Evolutionary conservation across 2,888 invertebrate species (phyloP).

Genomic region (Chydorus sphaericus): DNA sequence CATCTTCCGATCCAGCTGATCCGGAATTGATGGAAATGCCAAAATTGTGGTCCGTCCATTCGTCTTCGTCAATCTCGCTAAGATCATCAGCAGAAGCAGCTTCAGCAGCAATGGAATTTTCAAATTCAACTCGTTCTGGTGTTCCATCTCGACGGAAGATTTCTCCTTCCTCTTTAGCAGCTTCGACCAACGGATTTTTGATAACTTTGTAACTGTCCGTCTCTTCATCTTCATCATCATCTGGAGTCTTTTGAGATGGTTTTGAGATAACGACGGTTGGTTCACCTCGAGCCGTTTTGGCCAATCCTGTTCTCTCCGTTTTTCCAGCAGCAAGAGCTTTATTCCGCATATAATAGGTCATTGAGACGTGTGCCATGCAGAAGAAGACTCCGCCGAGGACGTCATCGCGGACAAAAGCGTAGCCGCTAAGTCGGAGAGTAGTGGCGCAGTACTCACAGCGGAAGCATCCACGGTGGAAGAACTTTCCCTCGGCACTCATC

Average conservation of each 20-base stretch:
- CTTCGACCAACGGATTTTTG: neutral
- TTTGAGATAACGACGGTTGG: neutral
- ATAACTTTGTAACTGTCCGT: neutral
- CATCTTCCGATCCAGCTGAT: slow-evolving; percentile 50
- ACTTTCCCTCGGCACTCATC: slow-evolving; percentile 73
- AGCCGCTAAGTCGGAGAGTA: slow-evolving; percentile 59
- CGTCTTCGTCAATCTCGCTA: slow-evolving; percentile 82
- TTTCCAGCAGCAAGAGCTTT: neutral
- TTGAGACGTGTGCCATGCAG: slow-evolving; percentile 36
- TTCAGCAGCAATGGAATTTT: slow-evolving; percentile 40
- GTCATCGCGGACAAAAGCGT: slow-evolving; percentile 53
- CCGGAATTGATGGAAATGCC: slow-evolving; percentile 53
- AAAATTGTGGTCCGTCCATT: slow-evolving; percentile 89
- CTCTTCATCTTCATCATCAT: neutral
- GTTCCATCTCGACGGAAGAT: slow-evolving; percentile 29
- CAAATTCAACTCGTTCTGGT: slow-evolving; percentile 65
- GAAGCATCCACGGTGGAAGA: slow-evolving; percentile 85
- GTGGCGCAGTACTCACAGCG: slow-evolving; percentile 84
- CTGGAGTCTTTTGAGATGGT: neutral
- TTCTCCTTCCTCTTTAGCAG: neutral
- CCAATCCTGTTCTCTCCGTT: neutral
- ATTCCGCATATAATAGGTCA: slow-evolving; percentile 11
- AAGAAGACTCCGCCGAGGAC: slow-evolving; percentile 53
- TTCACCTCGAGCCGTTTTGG: too few species aligned
- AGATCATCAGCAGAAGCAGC: slow-evolving; percentile 36